Conservation (phyloP, 1,140 invertebrate genomes). For the Drosophila melanogaster region Release_6_plus_ISO1_MT NC_004354.4:8291001-8291500, state of each 20-base stretch:
- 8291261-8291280: conserved; percentile 13
- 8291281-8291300: not conserved
- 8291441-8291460: conserved; percentile 23
- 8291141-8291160: conserved; percentile 80
- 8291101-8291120: conserved; percentile 65
- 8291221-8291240: conserved; percentile 40
- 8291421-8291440: conserved; percentile 5
- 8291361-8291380: conserved; percentile 68
- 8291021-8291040: conserved; percentile 44
- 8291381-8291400: conserved; percentile 77
- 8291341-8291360: conserved; percentile 15
- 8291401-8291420: conserved; percentile 72
- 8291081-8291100: conserved; percentile 19
- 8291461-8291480: conserved; percentile 66
- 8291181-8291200: conserved; percentile 76
- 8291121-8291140: conserved; percentile 81
- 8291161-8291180: conserved; percentile 79
- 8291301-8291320: no score
- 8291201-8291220: conserved; percentile 74
- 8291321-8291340: no score
- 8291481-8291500: conserved; percentile 62
- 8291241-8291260: conserved; percentile 24
- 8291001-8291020: conserved; percentile 73
- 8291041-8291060: conserved; percentile 16
- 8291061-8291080: not conserved